Base-by-base conservation (phyloP, 2,797 vertebrate genomes). In the Myotis daubentonii region DNA sequence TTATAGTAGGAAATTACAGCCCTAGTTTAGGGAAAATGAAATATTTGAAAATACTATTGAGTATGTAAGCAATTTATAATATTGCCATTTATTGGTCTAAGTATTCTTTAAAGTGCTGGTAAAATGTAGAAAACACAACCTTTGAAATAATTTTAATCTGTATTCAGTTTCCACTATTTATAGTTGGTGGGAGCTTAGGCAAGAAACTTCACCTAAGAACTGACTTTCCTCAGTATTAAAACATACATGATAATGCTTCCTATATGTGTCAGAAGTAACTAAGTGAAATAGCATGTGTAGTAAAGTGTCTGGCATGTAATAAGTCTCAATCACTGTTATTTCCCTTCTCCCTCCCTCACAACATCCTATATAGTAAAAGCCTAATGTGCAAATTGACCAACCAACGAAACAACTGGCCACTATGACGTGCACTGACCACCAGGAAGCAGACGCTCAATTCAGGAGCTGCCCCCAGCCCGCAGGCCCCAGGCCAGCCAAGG, bases 91-190 rank as follows among this genome's bases (percentile, higher is more conserved):
- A 60, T 6, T 65, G 22, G 11, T 36, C 8, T 68, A 68, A 47
- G 13, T 72, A 62, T 90, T 87, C 20, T 79, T 66, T 47, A 19
- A 89, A 71, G 33, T 75, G 3, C 25, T 80, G 3, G 19, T 15
- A 89, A 93, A 60, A 93, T 30, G 11, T 20, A 66, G 57, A 91
- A 91, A 91, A 86, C 8, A 74, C 4, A 47, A 70, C 11, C 30
- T 89, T 80, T 79, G 49, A 75, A 92, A 85, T 88, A 8, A 65
- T 30, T 87, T 87, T 85, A 41, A 19, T 86, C 9, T 89, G 30
- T 16, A 41, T 91, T 93, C 15, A 70, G 19, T 55, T 12, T 70
- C 53, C 12, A 70, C 36, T 55, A 62, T 60, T 89, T 85, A 55
- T 8, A 74, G 10, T 65, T 85, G 11, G 53, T 81, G 5, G 51